Evolutionary conservation across 2,797 vertebrate species (phyloP).

Genomic region (Hyperoplus immaculatus): DNA sequence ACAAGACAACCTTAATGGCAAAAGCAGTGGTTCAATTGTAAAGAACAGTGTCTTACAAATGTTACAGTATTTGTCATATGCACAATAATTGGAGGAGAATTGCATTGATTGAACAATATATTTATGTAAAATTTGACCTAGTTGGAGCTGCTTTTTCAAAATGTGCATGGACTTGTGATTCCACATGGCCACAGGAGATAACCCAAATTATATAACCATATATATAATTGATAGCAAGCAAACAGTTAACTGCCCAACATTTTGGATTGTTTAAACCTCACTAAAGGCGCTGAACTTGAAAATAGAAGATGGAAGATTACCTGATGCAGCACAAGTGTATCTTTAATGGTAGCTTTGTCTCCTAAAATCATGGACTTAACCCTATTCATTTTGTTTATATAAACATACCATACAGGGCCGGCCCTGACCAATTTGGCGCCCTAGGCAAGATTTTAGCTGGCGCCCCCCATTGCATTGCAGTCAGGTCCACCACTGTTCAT

Average conservation of each 20-base stretch:
- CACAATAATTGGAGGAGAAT: no score
- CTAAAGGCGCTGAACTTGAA: no score
- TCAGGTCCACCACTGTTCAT: no score
- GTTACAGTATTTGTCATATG: no score
- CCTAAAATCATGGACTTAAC: not conserved
- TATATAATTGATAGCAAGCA: not conserved
- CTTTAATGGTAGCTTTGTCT: constrained; percentile 13
- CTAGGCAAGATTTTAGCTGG: no score
- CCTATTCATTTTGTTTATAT: constrained; percentile 20
- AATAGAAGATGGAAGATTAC: constrained; percentile 5
- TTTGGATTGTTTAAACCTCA: not conserved
- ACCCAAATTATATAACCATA: not conserved
- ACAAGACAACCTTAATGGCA: not conserved
- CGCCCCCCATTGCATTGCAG: no score
- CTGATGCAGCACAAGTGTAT: constrained; percentile 10
- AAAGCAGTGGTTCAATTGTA: not conserved
- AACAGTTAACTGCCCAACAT: not conserved
- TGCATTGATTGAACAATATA: not conserved
- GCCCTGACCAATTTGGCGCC: no score
- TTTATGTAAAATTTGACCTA: not conserved
- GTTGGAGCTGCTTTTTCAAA: not conserved
- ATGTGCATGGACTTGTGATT: not conserved
- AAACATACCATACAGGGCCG: constrained; percentile 7
- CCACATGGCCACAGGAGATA: not conserved
- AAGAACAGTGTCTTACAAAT: no score